Evolutionary conservation across 2,888 invertebrate species (phyloP), one percentile per base, ranked within the genome.

Genomic region (Cartodere bifasciata): DNA sequence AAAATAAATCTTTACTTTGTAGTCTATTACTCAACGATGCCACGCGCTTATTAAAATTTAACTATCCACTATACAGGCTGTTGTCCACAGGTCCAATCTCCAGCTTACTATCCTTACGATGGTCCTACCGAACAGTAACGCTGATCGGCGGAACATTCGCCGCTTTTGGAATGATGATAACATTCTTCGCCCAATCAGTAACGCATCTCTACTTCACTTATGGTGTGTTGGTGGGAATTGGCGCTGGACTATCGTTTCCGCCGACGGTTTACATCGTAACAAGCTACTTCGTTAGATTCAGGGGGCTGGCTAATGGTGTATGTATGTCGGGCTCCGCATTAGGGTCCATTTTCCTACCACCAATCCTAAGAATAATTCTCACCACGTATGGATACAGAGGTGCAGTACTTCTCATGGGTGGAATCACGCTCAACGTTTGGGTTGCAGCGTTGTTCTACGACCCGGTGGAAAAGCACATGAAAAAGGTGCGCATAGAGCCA

Each of bases 261-360:
- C 86, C 87, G 2, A 87, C 87, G 0, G 85, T 88, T 17, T 86
- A 87, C 60, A 86, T 87, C 44, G 86, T 87, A 41, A 85, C 85
- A 29, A 83, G 83, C 35, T 87, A 87, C 61, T 87, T 87, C 58
- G 75, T 81, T 23, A 69, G 74, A 26, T 61, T 76, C 6, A 66
- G 86, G 24, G 87, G 87, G 0, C 64, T 87, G 9, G 87, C 87
- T 23, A 87, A 87, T 58, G 87, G 87, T 0, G 72, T 87, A 13
- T 87, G 87, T 47, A 86, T 87, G 64, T 86, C 86, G 1, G 87
- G 87, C 10, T 84, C 84, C 44, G 85, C 87, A 0, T 68, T 87
- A 41, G 87, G 87, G 9, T 83, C 84, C 23, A 86, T 87, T 47
- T 76, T 87, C 33, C 64, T 87, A 43, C 87, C 87, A 21, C 86